phyloP scores from a whole-genome alignment of 1,140 invertebrate genomes.

The Drosophila setifemur region DNA sequence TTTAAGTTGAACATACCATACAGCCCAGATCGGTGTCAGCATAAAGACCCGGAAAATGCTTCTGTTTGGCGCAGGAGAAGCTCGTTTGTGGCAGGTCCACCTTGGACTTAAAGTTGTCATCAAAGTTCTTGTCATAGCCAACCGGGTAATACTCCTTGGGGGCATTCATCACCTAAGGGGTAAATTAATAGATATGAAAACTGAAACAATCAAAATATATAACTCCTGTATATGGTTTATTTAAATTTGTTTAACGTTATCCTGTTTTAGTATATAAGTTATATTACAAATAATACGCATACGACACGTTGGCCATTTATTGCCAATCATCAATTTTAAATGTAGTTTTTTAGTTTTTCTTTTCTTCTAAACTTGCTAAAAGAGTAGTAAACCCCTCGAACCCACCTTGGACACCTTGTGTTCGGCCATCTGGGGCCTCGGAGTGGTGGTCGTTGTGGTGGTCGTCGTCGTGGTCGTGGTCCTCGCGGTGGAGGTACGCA shows the following conservation, averaged over 20 bases:
- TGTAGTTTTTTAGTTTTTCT: too few relatives aligned
- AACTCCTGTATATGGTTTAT: too few relatives aligned
- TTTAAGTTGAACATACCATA: constrained; percentile 86
- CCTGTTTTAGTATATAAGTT: too few relatives aligned
- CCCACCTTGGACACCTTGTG: constrained; percentile 77
- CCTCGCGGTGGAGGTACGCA: constrained; percentile 82
- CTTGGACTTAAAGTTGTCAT: constrained; percentile 92
- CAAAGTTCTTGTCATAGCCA: constrained; percentile 93
- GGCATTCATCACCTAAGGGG: constrained; percentile 91
- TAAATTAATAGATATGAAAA: neutral
- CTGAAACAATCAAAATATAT: too few relatives aligned
- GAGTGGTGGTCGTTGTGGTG: constrained; percentile 60
- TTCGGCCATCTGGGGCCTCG: constrained; percentile 41
- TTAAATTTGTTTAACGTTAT: too few relatives aligned
- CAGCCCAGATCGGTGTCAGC: constrained; percentile 95
- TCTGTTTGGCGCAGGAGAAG: constrained; percentile 94
- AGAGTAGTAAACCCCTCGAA: too few relatives aligned
- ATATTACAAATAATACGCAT: too few relatives aligned
- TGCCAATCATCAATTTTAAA: too few relatives aligned
- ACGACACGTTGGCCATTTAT: too few relatives aligned
- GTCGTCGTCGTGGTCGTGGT: constrained; percentile 83
- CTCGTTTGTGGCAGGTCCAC: constrained; percentile 92
- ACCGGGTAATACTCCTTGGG: constrained; percentile 94
- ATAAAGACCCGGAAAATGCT: constrained; percentile 94
- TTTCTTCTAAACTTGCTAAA: too few relatives aligned